Conservation (phyloP, 92 coral and sea anemone species). For the Heteractis magnifica region DNA sequence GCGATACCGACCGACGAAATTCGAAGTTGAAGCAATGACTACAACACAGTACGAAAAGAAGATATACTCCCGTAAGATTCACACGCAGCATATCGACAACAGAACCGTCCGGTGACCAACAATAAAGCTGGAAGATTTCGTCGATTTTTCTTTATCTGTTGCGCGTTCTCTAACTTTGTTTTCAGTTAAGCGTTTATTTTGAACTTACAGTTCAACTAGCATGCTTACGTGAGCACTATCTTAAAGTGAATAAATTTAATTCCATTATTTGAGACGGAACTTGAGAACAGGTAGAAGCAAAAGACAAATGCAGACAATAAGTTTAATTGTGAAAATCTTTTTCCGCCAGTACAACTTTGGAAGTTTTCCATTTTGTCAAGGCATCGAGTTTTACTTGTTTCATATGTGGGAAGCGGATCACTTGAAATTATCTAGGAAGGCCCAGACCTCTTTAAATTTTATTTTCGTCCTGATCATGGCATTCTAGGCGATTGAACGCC, state of each 20-base stretch:
- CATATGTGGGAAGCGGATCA: not conserved
- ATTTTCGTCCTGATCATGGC: no score
- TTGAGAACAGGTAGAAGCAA: not conserved
- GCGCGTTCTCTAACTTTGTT: no score
- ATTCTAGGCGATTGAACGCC: not conserved
- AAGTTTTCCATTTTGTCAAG: not conserved
- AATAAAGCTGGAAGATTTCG: not conserved
- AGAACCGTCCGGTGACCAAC: not conserved
- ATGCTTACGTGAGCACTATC: not conserved
- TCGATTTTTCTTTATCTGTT: not conserved
- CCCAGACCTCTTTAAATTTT: not conserved
- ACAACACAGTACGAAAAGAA: not conserved
- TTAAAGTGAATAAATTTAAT: constrained; percentile 4
- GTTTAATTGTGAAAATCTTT: not conserved
- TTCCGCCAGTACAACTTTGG: not conserved
- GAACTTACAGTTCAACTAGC: not conserved
- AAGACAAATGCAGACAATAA: constrained; percentile 5
- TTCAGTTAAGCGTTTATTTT: not conserved
- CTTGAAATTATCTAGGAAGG: not conserved
- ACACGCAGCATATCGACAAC: not conserved
- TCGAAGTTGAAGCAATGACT: not conserved
- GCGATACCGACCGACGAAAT: not conserved
- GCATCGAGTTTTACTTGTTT: not conserved
- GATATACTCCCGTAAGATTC: not conserved
- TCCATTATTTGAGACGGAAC: not conserved